Conservation (phyloP, 2,888 invertebrate species). For the Drosophila leonis region DNA sequence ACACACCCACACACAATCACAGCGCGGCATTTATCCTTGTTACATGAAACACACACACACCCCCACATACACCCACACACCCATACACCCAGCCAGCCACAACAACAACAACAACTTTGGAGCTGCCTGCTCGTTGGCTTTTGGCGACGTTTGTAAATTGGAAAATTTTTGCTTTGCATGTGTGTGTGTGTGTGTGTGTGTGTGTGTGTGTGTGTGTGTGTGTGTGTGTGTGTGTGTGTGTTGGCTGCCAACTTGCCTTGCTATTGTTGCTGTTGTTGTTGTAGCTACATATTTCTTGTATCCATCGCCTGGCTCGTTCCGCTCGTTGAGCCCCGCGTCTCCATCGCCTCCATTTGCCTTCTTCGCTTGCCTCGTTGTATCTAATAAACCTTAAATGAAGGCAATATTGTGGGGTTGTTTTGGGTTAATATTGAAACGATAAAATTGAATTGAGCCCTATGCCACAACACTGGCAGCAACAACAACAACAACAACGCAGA, state of each 20-base stretch:
- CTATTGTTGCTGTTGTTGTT: conserved; percentile 36
- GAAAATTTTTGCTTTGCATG: conserved; percentile 74
- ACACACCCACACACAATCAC: conserved; percentile 42
- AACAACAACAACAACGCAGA: conserved; percentile 44
- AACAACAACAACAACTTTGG: conserved; percentile 14
- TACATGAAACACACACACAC: conserved; percentile 43
- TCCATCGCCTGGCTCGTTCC: conserved; percentile 64
- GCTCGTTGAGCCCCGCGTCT: conserved; percentile 54
- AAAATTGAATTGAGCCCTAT: conserved; percentile 82
- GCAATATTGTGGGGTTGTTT: conserved; percentile 84
- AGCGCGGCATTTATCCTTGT: conserved; percentile 80
- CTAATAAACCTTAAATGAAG: conserved; percentile 84
- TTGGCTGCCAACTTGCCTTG: background rate
- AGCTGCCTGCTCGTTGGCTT: conserved; percentile 56
- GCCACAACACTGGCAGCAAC: conserved; percentile 47
- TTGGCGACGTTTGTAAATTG: conserved; percentile 82
- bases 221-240: background rate
- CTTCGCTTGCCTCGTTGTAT: conserved; percentile 63
- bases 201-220: conserved; percentile 27
- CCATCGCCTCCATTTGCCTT: conserved; percentile 18
- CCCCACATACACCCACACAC: conserved; percentile 9
- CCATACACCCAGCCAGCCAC: background rate
- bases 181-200: conserved; percentile 29
- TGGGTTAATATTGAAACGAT: conserved; percentile 84
- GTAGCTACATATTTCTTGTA: conserved; percentile 65